Percentiles rank a stretch among this genome's conserved stretches.
phyloP scores from a whole-genome alignment of 2,888 invertebrate species.

The Papilio protenor region DNA sequence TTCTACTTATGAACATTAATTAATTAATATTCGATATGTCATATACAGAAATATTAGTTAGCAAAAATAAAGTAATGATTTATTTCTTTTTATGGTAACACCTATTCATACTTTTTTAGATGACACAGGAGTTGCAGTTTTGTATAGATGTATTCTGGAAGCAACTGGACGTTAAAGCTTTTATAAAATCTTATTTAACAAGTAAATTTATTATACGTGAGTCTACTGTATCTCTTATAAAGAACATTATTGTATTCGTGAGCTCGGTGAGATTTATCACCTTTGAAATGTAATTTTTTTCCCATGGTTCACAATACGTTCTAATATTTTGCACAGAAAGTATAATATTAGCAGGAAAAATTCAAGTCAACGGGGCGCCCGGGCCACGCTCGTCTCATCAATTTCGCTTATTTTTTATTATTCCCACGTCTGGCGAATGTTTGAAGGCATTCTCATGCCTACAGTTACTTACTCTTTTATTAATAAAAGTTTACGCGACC shows the following conservation, averaged over 20 bases:
- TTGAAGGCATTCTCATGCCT: conserved; percentile 63
- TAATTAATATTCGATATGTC: background rate
- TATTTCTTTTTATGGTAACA: background rate
- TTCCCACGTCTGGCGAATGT: conserved; percentile 65
- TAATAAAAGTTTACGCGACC: conserved; percentile 73
- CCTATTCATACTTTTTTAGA: background rate
- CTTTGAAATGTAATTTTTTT: background rate
- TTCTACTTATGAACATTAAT: background rate
- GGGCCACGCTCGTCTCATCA: conserved; percentile 63
- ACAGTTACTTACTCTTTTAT: conserved; percentile 74
- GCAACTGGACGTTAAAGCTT: background rate
- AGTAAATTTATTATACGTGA: background rate
- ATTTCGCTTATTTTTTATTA: conserved; percentile 74
- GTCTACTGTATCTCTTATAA: background rate
- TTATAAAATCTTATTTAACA: background rate
- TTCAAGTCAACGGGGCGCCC: conserved; percentile 43
- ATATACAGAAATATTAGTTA: background rate
- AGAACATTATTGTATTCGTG: background rate
- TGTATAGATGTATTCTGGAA: background rate
- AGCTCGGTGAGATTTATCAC: background rate
- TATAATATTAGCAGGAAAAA: conserved; percentile 37
- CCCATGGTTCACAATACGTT: conserved; percentile 6
- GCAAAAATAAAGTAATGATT: background rate
- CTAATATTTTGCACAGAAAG: conserved; percentile 16
- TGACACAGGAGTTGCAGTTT: background rate